These are phyloP conservation scores for Carlito syrichta DNA, from an alignment of 2,113 vertebrate species.

Conservation along the genomic window DNA sequence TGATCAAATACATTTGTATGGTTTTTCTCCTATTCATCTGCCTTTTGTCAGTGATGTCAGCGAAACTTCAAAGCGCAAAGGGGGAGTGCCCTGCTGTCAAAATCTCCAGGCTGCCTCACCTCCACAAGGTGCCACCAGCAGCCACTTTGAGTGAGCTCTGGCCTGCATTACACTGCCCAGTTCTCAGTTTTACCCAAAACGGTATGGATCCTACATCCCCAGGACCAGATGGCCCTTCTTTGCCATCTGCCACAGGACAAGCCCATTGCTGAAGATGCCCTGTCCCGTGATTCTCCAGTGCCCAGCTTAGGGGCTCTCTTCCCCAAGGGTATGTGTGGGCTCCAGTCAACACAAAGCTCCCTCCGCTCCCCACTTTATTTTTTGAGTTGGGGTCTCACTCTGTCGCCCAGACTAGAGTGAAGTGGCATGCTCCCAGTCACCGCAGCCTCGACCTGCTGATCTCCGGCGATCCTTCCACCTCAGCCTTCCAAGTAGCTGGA, in stretches of 20 bases:
- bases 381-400: no score
- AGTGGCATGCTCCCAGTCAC: no score
- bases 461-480: no score
- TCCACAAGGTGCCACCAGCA: neutral
- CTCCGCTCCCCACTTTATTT: no score
- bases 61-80: neutral
- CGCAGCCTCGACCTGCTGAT: no score
- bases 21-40: neutral
- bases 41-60: neutral
- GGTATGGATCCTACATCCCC: neutral
- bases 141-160: neutral
- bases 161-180: fast-evolving
- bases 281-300: neutral
- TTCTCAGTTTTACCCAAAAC: no score
- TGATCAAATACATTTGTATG: neutral
- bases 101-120: neutral
- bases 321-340: neutral
- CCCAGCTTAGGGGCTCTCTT: neutral
- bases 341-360: neutral
- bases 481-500: no score
- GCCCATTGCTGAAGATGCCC: neutral
- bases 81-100: neutral
- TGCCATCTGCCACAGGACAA: neutral
- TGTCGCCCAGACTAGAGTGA: no score
- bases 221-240: neutral